phyloP scores from a whole-genome alignment of 1,140 invertebrate genomes.

The Cardiocondyla obscurior region DNA sequence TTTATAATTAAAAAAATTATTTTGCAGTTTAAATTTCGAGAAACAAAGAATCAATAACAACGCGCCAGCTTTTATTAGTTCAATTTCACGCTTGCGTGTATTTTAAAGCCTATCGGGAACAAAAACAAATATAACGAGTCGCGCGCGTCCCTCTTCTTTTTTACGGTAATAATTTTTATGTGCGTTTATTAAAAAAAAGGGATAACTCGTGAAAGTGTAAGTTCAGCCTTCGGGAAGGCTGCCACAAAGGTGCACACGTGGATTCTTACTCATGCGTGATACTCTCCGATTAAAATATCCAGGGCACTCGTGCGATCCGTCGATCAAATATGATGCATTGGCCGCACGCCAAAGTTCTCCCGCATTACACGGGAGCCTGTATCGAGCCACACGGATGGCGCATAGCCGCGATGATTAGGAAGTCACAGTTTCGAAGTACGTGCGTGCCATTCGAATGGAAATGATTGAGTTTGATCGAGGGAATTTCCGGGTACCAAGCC shows the following conservation, averaged over 20 bases:
- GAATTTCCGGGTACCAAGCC: slow-evolving; percentile 50
- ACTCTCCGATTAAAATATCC: slow-evolving; percentile 40
- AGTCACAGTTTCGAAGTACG: slow-evolving; percentile 59
- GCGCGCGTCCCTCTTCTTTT: not conserved
- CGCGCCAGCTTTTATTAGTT: slow-evolving; percentile 8
- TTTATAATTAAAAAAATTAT: slow-evolving; percentile 10
- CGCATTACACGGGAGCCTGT: slow-evolving; percentile 29
- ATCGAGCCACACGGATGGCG: slow-evolving; percentile 15
- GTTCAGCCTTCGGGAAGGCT: not conserved
- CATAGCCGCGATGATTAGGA: slow-evolving; percentile 43
- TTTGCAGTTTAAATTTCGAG: not conserved
- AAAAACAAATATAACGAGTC: not conserved
- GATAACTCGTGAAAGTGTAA: not conserved
- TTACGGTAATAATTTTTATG: slow-evolving; percentile 9
- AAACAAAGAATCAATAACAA: not conserved
- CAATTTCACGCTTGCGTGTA: not conserved
- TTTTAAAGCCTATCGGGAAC: not conserved
- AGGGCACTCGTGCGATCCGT: slow-evolving; percentile 43
- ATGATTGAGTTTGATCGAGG: slow-evolving; percentile 71
- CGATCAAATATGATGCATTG: slow-evolving; percentile 53
- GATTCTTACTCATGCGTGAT: slow-evolving; percentile 13
- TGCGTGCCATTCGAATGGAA: slow-evolving; percentile 61
- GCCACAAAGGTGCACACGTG: slow-evolving; percentile 26
- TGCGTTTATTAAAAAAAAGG: slow-evolving; percentile 2
- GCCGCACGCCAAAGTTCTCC: slow-evolving; percentile 46